Conservation (phyloP, 64 coral and sea anemone species). For the Montipora cactus region DNA sequence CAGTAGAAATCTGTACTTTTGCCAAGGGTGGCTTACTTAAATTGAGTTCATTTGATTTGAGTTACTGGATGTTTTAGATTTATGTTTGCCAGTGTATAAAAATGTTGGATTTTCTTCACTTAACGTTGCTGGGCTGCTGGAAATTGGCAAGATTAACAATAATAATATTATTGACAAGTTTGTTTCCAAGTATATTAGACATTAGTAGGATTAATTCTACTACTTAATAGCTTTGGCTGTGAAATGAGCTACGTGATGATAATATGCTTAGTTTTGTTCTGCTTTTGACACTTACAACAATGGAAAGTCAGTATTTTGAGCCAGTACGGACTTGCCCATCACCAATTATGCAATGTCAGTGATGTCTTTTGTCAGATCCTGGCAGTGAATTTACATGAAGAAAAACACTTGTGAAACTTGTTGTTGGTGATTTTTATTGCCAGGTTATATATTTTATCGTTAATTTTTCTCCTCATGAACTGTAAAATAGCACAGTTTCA, state of each 20-base stretch:
- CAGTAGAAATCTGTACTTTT: too few species aligned
- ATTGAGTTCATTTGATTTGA: neutral
- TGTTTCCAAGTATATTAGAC: neutral
- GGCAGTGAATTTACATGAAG: neutral
- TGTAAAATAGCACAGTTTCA: too few species aligned
- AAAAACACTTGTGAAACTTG: too few species aligned
- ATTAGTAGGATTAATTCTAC: neutral
- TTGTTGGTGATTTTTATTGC: too few species aligned
- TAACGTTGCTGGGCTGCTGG: neutral
- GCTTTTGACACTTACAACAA: neutral
- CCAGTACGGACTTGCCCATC: neutral
- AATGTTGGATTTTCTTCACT: too few species aligned
- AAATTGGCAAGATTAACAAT: neutral
- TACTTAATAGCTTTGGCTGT: neutral
- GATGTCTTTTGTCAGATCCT: neutral
- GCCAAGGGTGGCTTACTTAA: neutral
- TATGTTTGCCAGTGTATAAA: too few species aligned
- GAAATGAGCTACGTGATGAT: neutral
- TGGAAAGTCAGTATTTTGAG: neutral
- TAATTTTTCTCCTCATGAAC: neutral
- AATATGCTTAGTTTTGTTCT: neutral
- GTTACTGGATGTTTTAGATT: neutral
- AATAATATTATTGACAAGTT: neutral
- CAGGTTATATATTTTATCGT: too few species aligned
- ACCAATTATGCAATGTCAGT: constrained; percentile 4